Percentiles rank a stretch among this genome's conserved stretches.
phyloP scores from a whole-genome alignment of 2,888 invertebrate species.

The Caradrina clavipalpis region DNA sequence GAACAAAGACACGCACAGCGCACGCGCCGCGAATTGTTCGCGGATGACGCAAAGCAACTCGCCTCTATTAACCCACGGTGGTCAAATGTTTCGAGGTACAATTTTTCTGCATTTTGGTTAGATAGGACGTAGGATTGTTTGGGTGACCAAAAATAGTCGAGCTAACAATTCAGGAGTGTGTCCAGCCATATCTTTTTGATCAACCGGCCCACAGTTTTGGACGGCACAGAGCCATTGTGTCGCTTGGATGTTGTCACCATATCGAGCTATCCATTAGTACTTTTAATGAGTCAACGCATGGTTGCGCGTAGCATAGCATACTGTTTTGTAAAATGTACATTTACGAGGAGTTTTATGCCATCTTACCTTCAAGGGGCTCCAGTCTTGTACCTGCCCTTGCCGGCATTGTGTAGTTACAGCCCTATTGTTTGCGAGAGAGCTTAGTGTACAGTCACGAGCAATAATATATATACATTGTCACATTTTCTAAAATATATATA shows the following conservation, averaged over 20 bases:
- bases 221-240: constrained; percentile 24
- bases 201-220: neutral
- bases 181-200: constrained; percentile 12
- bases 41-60: constrained; percentile 60
- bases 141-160: constrained; percentile 2
- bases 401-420: constrained; percentile 40
- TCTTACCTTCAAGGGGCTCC: constrained; percentile 35
- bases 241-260: constrained; percentile 21
- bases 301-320: constrained; percentile 5
- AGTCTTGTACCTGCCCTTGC: constrained; percentile 33
- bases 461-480: no score
- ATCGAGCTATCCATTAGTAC: constrained; percentile 20
- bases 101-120: constrained; percentile 15
- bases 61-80: constrained; percentile 52
- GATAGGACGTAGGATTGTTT: neutral
- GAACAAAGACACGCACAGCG: constrained; percentile 61
- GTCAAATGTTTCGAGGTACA: constrained; percentile 44
- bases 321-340: constrained; percentile 17
- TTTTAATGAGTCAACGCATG: constrained; percentile 41
- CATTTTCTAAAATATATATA: no score
- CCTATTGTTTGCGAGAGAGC: constrained; percentile 45
- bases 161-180: neutral
- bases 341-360: neutral
- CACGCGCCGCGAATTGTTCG: constrained; percentile 46
- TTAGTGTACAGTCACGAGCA: no score